Evolutionary conservation across 2,113 vertebrate genomes (phyloP).

Genomic region (Panurus biarmicus): DNA sequence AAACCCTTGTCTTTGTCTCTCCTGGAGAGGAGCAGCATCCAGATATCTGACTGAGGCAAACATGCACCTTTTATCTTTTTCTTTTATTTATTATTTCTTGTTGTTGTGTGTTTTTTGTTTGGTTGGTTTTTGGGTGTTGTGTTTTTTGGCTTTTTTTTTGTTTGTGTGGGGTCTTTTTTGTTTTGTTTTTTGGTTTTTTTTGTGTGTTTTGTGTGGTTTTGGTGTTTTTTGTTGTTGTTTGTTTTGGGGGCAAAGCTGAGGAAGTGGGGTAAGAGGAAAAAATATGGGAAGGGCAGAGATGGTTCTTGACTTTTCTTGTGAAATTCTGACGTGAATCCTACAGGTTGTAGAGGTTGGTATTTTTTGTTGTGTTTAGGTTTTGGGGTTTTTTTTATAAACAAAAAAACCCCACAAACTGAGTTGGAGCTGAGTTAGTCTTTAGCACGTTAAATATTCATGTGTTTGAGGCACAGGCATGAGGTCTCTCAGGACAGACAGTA

Average conservation of each 20-base stretch:
- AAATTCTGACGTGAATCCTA: not conserved
- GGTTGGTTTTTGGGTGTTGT: no score
- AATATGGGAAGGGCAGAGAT: accelerated
- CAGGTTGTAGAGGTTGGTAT: not conserved
- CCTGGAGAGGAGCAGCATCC: not conserved
- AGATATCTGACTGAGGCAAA: not conserved
- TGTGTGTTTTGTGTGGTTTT: no score
- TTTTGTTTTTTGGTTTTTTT: no score
- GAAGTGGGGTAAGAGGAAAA: not conserved
- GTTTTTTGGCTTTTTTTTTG: no score
- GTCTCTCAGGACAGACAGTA: not conserved
- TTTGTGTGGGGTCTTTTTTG: no score
- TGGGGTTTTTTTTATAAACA: not conserved
- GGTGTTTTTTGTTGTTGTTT: no score
- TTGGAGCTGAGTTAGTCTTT: not conserved
- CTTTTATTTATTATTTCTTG: no score
- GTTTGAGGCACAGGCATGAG: not conserved
- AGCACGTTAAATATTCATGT: not conserved
- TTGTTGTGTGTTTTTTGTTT: no score
- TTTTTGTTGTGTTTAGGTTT: not conserved
- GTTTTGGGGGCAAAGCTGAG: not conserved
- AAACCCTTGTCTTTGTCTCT: not conserved
- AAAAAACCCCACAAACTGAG: no score
- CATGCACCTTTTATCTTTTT: accelerated
- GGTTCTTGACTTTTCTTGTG: not conserved